Evolutionary conservation across 2,797 vertebrate species (phyloP).

Genomic region (Loriculus beryllinus): DNA sequence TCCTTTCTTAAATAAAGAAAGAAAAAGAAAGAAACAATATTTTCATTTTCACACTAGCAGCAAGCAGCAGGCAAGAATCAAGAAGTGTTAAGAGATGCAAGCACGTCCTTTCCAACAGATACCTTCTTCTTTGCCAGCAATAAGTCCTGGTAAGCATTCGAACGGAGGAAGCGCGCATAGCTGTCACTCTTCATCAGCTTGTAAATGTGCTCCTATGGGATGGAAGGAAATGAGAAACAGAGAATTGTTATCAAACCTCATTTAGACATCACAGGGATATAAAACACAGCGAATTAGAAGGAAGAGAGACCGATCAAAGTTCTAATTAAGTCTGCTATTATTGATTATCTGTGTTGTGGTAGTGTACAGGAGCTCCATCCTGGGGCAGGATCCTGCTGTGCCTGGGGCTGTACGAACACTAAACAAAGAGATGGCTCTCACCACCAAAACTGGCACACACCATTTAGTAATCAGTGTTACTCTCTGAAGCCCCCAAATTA

Average conservation of each 20-base stretch:
- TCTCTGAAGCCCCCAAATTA: background rate
- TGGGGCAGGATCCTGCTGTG: conserved; percentile 18
- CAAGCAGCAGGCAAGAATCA: conserved; percentile 78
- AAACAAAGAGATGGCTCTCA: background rate
- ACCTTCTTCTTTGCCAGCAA: conserved; percentile 95
- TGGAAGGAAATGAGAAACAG: conserved; percentile 49
- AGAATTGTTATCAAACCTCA: conserved; percentile 45
- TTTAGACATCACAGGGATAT: conserved; percentile 54
- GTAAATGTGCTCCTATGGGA: conserved; percentile 93
- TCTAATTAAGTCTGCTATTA: conserved; percentile 51
- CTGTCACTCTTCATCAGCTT: conserved; percentile 98
- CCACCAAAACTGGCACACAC: background rate
- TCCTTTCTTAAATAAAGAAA: conserved; percentile 45
- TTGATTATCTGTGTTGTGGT: conserved; percentile 34
- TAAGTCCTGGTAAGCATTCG: conserved; percentile 93
- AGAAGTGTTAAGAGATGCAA: conserved; percentile 72
- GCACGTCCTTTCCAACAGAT: conserved; percentile 75
- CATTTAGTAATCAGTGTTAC: background rate
- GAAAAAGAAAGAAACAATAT: conserved; percentile 50
- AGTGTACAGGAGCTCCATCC: background rate
- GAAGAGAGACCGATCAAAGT: conserved; percentile 36
- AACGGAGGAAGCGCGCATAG: conserved; percentile 94
- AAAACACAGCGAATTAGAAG: conserved; percentile 65
- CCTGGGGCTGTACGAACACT: background rate
- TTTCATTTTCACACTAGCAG: conserved; percentile 73